Evolutionary conservation across 1,140 invertebrate species (phyloP).

Genomic region (Neodiprion virginianus): DNA sequence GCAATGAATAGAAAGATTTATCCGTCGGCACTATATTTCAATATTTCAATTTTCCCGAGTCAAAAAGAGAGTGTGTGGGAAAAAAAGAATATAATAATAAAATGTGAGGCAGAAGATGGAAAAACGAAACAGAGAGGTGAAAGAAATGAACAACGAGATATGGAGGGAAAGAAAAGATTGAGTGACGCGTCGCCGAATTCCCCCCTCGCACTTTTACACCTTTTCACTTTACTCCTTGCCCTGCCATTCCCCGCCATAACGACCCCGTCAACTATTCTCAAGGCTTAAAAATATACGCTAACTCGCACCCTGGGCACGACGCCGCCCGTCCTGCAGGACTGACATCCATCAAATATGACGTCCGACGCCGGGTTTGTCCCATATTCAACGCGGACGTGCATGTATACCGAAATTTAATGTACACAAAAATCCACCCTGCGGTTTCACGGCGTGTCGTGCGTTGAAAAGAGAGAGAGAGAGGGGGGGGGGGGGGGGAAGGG

Average conservation of each 20-base stretch:
- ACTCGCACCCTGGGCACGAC: too few species aligned
- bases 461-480: too few species aligned
- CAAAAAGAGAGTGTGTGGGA: background rate
- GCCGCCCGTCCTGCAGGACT: background rate
- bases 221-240: constrained; percentile 9
- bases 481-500: too few species aligned
- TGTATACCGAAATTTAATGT: too few species aligned
- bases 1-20: constrained; percentile 8
- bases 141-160: background rate
- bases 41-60: constrained; percentile 13
- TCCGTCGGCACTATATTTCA: constrained; percentile 9
- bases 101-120: background rate
- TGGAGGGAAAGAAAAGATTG: background rate
- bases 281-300: background rate
- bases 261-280: background rate
- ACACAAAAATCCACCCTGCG: too few species aligned
- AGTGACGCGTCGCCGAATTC: background rate
- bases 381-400: too few species aligned
- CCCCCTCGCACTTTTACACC: background rate
- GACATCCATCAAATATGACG: constrained; percentile 13
- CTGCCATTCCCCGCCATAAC: background rate
- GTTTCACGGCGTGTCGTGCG: too few species aligned
- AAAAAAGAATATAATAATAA: background rate
- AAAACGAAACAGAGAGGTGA: background rate
- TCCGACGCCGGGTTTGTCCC: background rate